Percentiles rank a stretch among this genome's conserved stretches.
These are phyloP conservation scores for Clarias platycephalus DNA, from an alignment of 2,797 vertebrate genomes.

Conservation along the genomic window DNA sequence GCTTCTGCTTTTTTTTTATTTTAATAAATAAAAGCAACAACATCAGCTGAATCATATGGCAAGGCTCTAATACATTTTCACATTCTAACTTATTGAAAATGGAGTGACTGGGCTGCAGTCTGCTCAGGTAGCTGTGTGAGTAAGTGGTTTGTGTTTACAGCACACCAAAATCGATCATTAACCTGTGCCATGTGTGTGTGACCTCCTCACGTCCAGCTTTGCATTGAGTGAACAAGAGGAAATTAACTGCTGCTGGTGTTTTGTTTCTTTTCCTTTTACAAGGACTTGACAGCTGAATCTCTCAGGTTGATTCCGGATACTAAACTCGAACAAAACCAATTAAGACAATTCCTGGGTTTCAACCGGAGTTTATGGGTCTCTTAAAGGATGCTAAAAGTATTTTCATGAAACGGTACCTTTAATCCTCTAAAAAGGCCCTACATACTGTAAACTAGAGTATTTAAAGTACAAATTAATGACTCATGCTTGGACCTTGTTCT, in stretches of 20 bases:
- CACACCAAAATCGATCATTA: constrained; percentile 26
- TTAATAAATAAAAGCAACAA: not conserved
- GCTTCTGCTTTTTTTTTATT: not conserved
- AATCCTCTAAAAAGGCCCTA: not conserved
- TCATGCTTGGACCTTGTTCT: not conserved
- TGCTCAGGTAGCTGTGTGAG: not conserved
- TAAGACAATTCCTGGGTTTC: constrained; percentile 1
- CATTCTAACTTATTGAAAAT: not conserved
- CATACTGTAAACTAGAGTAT: not conserved
- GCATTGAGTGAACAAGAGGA: constrained; percentile 45
- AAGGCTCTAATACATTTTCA: not conserved
- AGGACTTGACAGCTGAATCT: constrained; percentile 1
- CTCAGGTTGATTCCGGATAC: constrained; percentile 24
- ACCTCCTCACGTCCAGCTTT: constrained; percentile 41
- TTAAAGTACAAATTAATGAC: not conserved
- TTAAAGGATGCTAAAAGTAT: constrained; percentile 4
- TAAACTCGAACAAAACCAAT: constrained; percentile 1
- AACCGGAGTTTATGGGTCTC: constrained; percentile 7
- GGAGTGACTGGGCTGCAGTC: not conserved
- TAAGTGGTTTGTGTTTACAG: constrained; percentile 30
- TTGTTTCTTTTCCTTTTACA: constrained; percentile 20
- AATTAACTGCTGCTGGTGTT: constrained; percentile 39
- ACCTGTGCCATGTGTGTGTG: constrained; percentile 27
- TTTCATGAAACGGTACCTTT: not conserved
- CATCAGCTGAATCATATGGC: not conserved